Evolutionary conservation across 2,797 vertebrate species (phyloP).

Genomic region (Chelonia mydas): DNA sequence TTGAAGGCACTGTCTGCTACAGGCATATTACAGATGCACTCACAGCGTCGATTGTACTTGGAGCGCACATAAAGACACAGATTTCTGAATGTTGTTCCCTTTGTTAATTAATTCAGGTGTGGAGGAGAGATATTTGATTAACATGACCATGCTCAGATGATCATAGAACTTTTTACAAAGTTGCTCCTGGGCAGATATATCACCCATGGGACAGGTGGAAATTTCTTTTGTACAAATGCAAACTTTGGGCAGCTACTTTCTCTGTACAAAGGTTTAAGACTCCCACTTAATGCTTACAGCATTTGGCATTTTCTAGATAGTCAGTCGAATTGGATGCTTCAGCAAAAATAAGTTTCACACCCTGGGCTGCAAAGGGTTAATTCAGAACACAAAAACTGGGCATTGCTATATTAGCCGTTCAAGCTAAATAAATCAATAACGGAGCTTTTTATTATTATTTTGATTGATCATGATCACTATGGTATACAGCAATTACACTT

Average conservation of each 20-base stretch:
- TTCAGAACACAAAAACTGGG: neutral
- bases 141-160: neutral
- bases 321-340: neutral
- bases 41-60: neutral
- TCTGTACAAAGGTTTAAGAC: neutral
- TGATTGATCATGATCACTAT: neutral
- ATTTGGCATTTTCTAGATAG: neutral
- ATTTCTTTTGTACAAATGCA: neutral
- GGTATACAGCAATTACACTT: neutral
- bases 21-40: neutral
- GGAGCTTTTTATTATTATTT: neutral
- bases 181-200: neutral
- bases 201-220: neutral
- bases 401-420: fast-evolving
- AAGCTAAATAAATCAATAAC: neutral
- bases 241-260: too few relatives aligned
- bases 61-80: neutral
- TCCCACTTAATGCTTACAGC: neutral
- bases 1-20: neutral
- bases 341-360: neutral
- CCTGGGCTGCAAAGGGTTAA: neutral
- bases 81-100: neutral
- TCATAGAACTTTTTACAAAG: neutral
- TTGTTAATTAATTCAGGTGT: neutral
- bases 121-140: constrained; percentile 8